Evolutionary conservation across 2,888 invertebrate species (phyloP).

Genomic region (Eupithecia vulgata): DNA sequence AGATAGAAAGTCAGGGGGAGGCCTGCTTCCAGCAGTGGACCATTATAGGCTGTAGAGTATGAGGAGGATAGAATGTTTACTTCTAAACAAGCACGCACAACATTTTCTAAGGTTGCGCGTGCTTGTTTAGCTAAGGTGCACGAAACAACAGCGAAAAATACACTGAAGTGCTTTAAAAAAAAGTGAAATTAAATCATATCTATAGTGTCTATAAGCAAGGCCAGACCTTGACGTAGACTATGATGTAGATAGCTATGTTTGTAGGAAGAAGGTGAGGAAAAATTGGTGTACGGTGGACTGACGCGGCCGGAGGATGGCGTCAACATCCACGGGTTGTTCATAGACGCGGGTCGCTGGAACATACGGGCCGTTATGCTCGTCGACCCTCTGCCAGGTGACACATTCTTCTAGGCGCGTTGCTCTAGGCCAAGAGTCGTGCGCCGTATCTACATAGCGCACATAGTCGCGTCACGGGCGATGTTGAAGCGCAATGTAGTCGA

Average conservation of each 20-base stretch:
- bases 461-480: background rate
- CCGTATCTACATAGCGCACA: background rate
- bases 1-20: no score
- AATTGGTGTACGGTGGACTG: conserved; percentile 81
- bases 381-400: conserved; percentile 89
- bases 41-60: no score
- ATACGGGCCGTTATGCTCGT: conserved; percentile 85
- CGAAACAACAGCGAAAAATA: no score
- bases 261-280: conserved; percentile 54
- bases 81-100: no score
- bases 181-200: no score
- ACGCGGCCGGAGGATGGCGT: conserved; percentile 86
- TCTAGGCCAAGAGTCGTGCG: background rate
- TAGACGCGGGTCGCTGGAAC: conserved; percentile 96
- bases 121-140: no score
- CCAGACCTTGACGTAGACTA: background rate
- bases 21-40: no score
- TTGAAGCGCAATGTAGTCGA: background rate
- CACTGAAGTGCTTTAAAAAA: no score
- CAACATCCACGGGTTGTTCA: conserved; percentile 91
- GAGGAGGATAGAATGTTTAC: no score
- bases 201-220: background rate
- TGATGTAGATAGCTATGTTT: background rate
- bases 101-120: no score
- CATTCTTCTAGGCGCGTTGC: background rate